Conservation (phyloP, 1,140 invertebrate species). For the Danaus melanippus region DNA sequence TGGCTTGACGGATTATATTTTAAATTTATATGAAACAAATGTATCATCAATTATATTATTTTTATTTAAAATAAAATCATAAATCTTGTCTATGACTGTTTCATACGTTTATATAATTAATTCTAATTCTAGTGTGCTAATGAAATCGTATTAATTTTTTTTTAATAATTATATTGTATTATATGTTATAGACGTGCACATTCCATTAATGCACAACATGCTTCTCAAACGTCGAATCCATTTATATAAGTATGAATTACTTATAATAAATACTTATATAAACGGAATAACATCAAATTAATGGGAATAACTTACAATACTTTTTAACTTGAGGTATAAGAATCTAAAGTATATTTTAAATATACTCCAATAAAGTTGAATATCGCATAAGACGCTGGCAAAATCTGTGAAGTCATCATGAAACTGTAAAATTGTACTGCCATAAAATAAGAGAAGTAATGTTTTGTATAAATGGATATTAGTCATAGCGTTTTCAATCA, state of each 20-base stretch:
- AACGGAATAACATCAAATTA: too few relatives aligned
- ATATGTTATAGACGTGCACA: conserved; percentile 60
- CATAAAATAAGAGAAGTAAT: conserved; percentile 33
- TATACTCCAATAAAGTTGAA: too few relatives aligned
- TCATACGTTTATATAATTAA: conserved; percentile 55
- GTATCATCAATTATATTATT: background rate
- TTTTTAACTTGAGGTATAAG: too few relatives aligned
- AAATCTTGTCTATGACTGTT: conserved; percentile 43
- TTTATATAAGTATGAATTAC: too few relatives aligned
- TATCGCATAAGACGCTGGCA: too few relatives aligned
- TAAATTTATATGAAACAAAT: background rate
- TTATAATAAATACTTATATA: too few relatives aligned
- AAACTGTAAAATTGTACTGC: background rate
- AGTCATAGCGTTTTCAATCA: conserved; percentile 51
- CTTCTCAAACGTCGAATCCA: conserved; percentile 27
- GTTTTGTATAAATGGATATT: conserved; percentile 60
- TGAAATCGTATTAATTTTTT: conserved; percentile 66
- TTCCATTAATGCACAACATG: conserved; percentile 65
- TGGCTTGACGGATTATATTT: conserved; percentile 1
- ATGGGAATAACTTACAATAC: too few relatives aligned
- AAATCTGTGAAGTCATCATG: too few relatives aligned
- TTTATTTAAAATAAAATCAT: conserved; percentile 37
- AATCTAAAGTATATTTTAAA: too few relatives aligned
- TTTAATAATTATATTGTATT: conserved; percentile 61
- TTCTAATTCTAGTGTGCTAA: conserved; percentile 68